Percentiles rank a stretch among this genome's conserved stretches.
phyloP scores from a whole-genome alignment of 2,888 invertebrate genomes.

The Ectropis crepuscularia region DNA sequence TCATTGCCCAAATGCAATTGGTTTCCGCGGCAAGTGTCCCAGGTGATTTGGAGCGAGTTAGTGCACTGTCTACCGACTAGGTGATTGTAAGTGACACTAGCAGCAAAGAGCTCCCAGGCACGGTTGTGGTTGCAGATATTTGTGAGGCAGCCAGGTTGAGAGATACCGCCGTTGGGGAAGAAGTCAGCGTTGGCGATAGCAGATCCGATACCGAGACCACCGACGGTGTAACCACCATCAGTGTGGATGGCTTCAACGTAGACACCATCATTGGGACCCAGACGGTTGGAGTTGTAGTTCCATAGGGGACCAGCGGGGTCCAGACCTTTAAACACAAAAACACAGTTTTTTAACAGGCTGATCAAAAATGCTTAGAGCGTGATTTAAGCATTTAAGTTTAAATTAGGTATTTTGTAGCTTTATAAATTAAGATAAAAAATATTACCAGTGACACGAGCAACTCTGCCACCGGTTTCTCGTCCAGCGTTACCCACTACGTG shows the following conservation, averaged over 20 bases:
- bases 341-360: not conserved
- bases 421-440: too few species aligned
- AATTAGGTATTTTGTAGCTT: too few species aligned
- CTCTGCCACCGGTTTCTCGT: slow-evolving; percentile 51
- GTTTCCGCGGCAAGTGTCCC: slow-evolving; percentile 58
- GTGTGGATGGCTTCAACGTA: slow-evolving; percentile 75
- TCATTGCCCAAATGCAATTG: slow-evolving; percentile 60
- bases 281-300: slow-evolving; percentile 52
- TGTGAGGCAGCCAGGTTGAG: slow-evolving; percentile 66
- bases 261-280: slow-evolving; percentile 61
- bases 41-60: slow-evolving; percentile 53
- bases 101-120: slow-evolving; percentile 66
- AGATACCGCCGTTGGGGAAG: slow-evolving; percentile 84
- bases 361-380: too few species aligned
- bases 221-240: slow-evolving; percentile 71
- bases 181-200: slow-evolving; percentile 83
- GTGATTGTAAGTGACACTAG: slow-evolving; percentile 62
- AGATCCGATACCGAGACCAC: slow-evolving; percentile 73
- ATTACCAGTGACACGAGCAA: slow-evolving; percentile 58
- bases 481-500: slow-evolving; percentile 63
- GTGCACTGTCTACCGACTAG: slow-evolving; percentile 58
- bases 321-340: slow-evolving; percentile 51
- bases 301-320: slow-evolving; percentile 71
- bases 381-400: too few species aligned
- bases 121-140: slow-evolving; percentile 67